Base-by-base conservation (phyloP, 2,888 invertebrate genomes). In the Spisula subtruncata region DNA sequence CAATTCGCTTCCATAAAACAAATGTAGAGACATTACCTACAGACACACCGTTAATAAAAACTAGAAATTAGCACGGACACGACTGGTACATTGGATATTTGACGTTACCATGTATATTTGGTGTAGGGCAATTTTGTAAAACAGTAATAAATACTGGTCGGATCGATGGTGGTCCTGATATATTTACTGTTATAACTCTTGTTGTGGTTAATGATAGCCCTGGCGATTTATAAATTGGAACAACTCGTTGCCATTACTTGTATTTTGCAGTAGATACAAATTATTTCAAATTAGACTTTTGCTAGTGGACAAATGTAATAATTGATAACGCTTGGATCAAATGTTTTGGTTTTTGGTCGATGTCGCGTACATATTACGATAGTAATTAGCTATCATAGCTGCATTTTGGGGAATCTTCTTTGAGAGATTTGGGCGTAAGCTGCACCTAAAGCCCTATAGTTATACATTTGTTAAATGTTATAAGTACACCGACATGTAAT, bases 91-190 rank as follows among this genome's bases (percentile, higher is more conserved):
- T 66, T 66, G 60, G 60, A 5, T 66, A 25, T 66, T 66, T 4
- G 60, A 66, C 0, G n/a, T 25, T 25, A 66, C 60, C 25, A 25
- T 25, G 60, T 66, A 75, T 35, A 75, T 75, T 35, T 75, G 35
- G 35, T 35, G 35, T 75, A 18, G 75, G 75, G 5, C 18, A 16
- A 16, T 75, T 75, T 75, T 75, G 5, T 75, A 75, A 75, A 75
- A 75, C 16, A 75, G 75, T 75, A 75, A 75, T 75, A 35, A 75
- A 75, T 35, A 75, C 75, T 75, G 29, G 35, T 75, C 35, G 16
- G 71, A 75, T 75, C 75, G 75, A 75, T 75, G 75, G 25, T 8
- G 41, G 41, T 41, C 41, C 41, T 41, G 41, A 5, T 41, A 41
- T 41, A 5, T 41, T 5, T 41, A 41, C 41, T 35, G 75, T 75